A percentile compares a stretch with the other conserved stretches of the same genome.
These are phyloP conservation scores for Ctenopoma kingsleyae DNA, from an alignment of 2,797 vertebrate genomes.

Conservation along the genomic window DNA sequence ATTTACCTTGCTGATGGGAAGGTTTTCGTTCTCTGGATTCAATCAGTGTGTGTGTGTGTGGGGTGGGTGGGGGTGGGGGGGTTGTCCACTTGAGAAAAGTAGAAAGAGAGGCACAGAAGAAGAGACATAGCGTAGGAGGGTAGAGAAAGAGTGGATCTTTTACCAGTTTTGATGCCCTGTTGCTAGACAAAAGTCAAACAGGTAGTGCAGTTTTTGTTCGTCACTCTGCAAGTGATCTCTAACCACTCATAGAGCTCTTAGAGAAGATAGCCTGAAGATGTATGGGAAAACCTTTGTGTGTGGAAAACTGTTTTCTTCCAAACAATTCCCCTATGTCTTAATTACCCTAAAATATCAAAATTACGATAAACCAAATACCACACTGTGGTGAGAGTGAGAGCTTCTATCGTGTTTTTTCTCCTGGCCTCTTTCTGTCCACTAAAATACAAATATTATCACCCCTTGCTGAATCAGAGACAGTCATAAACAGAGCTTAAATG, in stretches of 20 bases:
- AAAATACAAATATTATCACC: slow-evolving; percentile 21
- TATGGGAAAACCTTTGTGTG: slow-evolving; percentile 16
- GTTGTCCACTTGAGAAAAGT: slow-evolving; percentile 52
- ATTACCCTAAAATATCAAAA: slow-evolving; percentile 51
- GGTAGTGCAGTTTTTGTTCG: slow-evolving; percentile 17
- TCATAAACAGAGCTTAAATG: slow-evolving; percentile 16
- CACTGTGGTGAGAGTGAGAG: slow-evolving; percentile 12
- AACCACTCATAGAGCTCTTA: not conserved
- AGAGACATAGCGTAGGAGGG: slow-evolving; percentile 9
- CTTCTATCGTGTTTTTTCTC: not conserved
- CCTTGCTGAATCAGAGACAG: slow-evolving; percentile 13
- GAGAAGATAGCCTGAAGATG: slow-evolving; percentile 12
- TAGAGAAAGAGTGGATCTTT: slow-evolving; percentile 17
- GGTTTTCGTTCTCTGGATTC: slow-evolving; percentile 62
- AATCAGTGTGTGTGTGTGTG: slow-evolving; percentile 19
- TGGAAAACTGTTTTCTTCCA: slow-evolving; percentile 5
- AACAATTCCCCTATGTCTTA: slow-evolving; percentile 43
- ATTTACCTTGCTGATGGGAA: slow-evolving; percentile 70
- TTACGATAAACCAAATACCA: slow-evolving; percentile 21
- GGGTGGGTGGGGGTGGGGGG: slow-evolving; percentile 26
- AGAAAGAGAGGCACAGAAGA: slow-evolving; percentile 13
- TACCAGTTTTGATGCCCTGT: slow-evolving; percentile 35
- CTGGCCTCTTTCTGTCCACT: slow-evolving; percentile 10
- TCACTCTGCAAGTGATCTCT: slow-evolving; percentile 12
- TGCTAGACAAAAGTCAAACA: slow-evolving; percentile 47